Evolutionary conservation across 2,888 invertebrate species (phyloP).

Genomic region (Magallana nippona): DNA sequence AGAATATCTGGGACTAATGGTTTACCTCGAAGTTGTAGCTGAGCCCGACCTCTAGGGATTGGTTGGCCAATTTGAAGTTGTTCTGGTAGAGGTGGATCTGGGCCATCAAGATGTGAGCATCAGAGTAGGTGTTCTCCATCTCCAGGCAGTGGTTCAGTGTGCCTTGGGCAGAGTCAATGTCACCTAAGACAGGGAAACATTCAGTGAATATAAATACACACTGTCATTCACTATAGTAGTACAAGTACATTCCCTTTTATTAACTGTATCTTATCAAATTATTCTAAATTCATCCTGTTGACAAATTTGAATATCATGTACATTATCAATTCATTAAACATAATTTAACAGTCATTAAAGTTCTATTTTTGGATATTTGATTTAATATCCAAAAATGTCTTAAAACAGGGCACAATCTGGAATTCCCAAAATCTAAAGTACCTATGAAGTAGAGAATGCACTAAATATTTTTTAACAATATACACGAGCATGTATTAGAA

Average conservation of each 20-base stretch:
- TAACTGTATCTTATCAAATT: no score
- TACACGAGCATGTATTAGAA: no score
- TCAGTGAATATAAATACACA: background rate
- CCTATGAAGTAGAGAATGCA: no score
- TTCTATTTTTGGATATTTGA: no score
- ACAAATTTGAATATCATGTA: no score
- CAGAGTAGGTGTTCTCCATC: constrained; percentile 89
- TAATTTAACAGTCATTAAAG: no score
- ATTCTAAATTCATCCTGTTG: no score
- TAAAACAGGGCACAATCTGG: no score
- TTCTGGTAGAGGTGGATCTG: constrained; percentile 85
- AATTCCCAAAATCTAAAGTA: no score
- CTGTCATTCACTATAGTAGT: background rate
- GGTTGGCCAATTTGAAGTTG: constrained; percentile 88
- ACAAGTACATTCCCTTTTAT: background rate
- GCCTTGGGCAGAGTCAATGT: constrained; percentile 86
- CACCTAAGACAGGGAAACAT: constrained; percentile 82
- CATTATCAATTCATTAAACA: no score
- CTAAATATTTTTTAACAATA: no score
- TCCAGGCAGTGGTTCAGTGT: constrained; percentile 88
- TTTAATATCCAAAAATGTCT: no score
- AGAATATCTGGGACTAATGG: background rate
- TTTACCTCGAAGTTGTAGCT: constrained; percentile 92
- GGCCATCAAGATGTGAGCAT: constrained; percentile 92
- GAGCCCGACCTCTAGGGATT: constrained; percentile 92